Evolutionary conservation across 53 echinoderm and acorn worm genomes (phyloP).

Genomic region (Paracentrotus lividus): DNA sequence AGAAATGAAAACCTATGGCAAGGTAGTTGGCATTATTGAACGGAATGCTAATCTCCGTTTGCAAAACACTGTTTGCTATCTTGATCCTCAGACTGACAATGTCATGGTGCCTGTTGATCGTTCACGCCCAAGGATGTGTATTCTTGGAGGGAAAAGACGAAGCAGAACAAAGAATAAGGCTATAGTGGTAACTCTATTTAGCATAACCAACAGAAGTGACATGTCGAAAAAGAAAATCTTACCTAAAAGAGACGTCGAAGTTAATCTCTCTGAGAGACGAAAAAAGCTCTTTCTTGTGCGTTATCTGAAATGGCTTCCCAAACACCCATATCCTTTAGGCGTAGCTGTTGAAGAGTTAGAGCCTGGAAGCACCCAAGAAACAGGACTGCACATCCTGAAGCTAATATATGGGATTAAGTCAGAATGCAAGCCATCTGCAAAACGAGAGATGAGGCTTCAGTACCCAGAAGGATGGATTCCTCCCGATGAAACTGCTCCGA

Average conservation of each 20-base stretch:
- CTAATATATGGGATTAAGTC: conserved; percentile 86
- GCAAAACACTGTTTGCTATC: conserved; percentile 85
- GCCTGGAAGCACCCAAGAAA: conserved; percentile 63
- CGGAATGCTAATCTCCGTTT: conserved; percentile 73
- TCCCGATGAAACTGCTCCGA: conserved; percentile 9
- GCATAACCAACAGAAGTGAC: conserved; percentile 53
- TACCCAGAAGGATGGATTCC: conserved; percentile 64
- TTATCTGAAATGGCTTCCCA: conserved; percentile 81
- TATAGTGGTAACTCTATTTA: conserved; percentile 74
- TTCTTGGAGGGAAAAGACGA: conserved; percentile 34
- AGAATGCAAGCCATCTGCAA: conserved; percentile 66
- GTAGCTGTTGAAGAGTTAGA: conserved; percentile 82
- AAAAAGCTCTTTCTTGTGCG: conserved; percentile 90
- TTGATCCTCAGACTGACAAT: too few species aligned
- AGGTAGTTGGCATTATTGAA: conserved; percentile 82
- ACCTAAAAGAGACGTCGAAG: conserved; percentile 54
- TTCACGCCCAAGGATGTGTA: conserved; percentile 83
- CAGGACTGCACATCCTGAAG: conserved; percentile 81
- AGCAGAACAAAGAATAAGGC: background rate
- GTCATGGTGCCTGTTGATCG: conserved; percentile 90
- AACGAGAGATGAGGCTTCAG: conserved; percentile 20
- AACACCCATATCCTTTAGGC: conserved; percentile 85
- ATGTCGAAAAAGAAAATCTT: conserved; percentile 46
- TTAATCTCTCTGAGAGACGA: conserved; percentile 75
- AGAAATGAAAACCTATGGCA: conserved; percentile 83